Evolutionary conservation across 2,113 vertebrate genomes (phyloP).

Genomic region (Ardeotis arabs): DNA sequence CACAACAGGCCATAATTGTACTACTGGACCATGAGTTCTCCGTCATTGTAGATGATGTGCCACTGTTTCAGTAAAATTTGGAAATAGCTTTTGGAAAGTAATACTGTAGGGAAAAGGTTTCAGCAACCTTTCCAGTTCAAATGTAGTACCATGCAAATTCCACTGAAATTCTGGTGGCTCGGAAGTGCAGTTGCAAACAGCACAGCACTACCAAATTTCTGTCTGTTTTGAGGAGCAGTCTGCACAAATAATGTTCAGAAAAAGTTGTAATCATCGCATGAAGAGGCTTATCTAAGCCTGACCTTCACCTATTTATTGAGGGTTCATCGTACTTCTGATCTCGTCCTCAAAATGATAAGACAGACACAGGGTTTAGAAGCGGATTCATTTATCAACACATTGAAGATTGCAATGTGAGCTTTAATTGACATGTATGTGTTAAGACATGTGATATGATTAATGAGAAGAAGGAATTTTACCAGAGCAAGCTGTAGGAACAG

Average conservation of each 20-base stretch:
- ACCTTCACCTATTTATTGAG: not conserved
- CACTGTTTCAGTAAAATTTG: not conserved
- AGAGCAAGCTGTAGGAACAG: not conserved
- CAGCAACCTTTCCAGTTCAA: too few species aligned
- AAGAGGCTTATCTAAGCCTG: not conserved
- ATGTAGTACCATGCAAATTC: not conserved
- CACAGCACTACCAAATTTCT: not conserved
- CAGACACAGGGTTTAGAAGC: not conserved
- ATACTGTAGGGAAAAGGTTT: not conserved
- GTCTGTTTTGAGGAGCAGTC: not conserved
- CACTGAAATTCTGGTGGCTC: not conserved
- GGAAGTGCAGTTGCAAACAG: too few species aligned
- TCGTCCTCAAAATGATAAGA: not conserved
- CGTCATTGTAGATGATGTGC: not conserved
- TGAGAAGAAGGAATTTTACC: not conserved
- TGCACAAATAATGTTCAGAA: not conserved
- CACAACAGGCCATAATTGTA: not conserved
- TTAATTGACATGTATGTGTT: not conserved
- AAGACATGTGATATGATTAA: not conserved
- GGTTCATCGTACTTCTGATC: not conserved
- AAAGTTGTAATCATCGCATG: not conserved
- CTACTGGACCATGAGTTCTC: not conserved
- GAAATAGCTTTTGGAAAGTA: not conserved
- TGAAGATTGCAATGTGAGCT: not conserved
- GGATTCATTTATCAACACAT: not conserved